phyloP scores from a whole-genome alignment of 2,888 invertebrate species.

The Chrysopilus asiliformis region DNA sequence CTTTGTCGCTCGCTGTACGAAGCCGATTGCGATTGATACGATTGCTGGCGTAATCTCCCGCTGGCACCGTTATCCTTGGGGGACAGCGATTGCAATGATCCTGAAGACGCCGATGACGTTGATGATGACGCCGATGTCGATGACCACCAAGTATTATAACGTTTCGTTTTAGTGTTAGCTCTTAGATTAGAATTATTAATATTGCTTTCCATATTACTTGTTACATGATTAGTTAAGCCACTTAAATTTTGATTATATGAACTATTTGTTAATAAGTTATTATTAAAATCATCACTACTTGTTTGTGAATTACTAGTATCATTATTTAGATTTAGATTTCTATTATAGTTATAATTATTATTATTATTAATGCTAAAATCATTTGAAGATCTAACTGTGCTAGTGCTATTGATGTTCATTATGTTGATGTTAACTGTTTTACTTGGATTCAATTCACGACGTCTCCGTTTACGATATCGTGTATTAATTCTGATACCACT shows the following conservation, averaged over 20 bases:
- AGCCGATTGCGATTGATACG: not conserved
- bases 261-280: conserved; percentile 12
- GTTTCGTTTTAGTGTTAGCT: conserved; percentile 11
- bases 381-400: conserved; percentile 12
- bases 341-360: conserved; percentile 18
- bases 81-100: no score
- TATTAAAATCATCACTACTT: conserved; percentile 3
- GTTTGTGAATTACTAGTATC: conserved; percentile 1
- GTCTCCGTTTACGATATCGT: conserved; percentile 8
- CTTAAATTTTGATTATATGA: conserved; percentile 24
- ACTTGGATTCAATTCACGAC: conserved; percentile 12
- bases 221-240: conserved; percentile 21
- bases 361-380: conserved; percentile 16
- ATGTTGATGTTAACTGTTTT: conserved; percentile 14
- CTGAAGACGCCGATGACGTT: no score
- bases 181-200: conserved; percentile 9
- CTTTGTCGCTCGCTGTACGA: conserved; percentile 6
- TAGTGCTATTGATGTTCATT: conserved; percentile 14
- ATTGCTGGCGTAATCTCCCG: not conserved
- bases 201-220: conserved; percentile 13
- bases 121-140: conserved; percentile 2
- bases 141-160: conserved; percentile 17
- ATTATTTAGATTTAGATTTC: conserved; percentile 7
- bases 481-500: no score
- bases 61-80: no score